Base-by-base conservation (phyloP, 1,140 invertebrate species). In the Ceratitis capitata region DNA sequence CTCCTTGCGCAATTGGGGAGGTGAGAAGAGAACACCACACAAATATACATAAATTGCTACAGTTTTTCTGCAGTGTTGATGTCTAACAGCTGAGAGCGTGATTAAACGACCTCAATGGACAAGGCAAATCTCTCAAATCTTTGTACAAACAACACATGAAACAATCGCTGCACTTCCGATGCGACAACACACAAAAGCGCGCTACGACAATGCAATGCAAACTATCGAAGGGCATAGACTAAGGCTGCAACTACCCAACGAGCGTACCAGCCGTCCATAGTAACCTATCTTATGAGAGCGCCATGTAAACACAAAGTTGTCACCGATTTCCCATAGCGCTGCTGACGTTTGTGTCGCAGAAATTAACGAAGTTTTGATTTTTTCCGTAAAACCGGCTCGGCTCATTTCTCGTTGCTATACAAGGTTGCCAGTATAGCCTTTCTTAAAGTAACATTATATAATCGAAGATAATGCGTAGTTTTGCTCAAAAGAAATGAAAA, bases 131-230 rank as follows among this genome's bases (percentile, higher is more conserved):
- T 78, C 7, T 26, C 69, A 78, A 78, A 78, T 78, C 69, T 45
- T 78, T 78, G 45, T 45, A 12, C 69, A 78, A 78, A 78, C 69
- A 78, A 78, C 39, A 42, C n/a, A 78, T 26, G 69, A 42, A 42
- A 78, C 69, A 78, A 78, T 47, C 69, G 42, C 42, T 78, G 39
- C 42, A 78, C 42, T 78, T 78, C 69, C 69, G 69, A 7, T 45
- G 45, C 39, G 12, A 10, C 69, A 45, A 78, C 19, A 56, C 19
- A 56, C 69, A 78, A 78, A 78, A 42, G 69, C 69, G 1, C 1
- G 10, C 10, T 3, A 39, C 35, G 39, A 45, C 39, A 26, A 47
- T 45, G 69, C 9, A 45, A 45, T 19, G 9, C 12, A 6, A 23
- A 78, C 19, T 23, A 26, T 10, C 0, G 45, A 78, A 32, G 69